Conservation (phyloP, 2,113 vertebrate species). For the Myiopsitta monachus region DNA sequence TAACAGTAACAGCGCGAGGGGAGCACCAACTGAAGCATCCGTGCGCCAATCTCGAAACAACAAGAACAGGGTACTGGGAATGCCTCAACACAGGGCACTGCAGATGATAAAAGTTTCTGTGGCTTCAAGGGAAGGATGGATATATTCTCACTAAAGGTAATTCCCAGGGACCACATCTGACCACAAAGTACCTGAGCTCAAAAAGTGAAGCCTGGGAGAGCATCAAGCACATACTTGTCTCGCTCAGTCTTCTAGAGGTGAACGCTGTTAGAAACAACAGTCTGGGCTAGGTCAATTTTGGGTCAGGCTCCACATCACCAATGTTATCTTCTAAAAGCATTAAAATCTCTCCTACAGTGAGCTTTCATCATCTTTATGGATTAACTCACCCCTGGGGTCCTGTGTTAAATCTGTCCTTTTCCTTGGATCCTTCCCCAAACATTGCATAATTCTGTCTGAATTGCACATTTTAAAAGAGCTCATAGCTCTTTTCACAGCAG, state of each 20-base stretch:
- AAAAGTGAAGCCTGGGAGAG: not conserved
- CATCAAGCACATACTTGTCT: not conserved
- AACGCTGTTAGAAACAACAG: not conserved
- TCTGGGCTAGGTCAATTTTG: not conserved
- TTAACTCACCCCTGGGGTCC: not conserved
- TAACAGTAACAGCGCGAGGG: not conserved
- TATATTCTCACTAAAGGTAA: not conserved
- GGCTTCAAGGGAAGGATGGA: not conserved
- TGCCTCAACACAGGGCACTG: accelerated
- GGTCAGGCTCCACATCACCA: not conserved
- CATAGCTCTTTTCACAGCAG: not conserved
- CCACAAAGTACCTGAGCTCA: not conserved
- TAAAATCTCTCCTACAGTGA: not conserved
- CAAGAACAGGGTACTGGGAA: not conserved
- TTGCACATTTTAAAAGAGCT: not conserved
- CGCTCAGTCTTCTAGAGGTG: not conserved
- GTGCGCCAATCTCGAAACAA: not conserved
- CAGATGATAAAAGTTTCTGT: not conserved
- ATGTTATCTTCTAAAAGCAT: not conserved
- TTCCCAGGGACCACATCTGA: not conserved
- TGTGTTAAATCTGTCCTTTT: not conserved
- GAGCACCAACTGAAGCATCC: not conserved
- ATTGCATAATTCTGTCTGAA: not conserved
- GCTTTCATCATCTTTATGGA: not conserved
- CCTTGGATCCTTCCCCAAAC: not conserved